Percentiles rank a stretch among this genome's conserved stretches.
Conservation (phyloP, 2,888 invertebrate species). For the Hypercompe scribonia region DNA sequence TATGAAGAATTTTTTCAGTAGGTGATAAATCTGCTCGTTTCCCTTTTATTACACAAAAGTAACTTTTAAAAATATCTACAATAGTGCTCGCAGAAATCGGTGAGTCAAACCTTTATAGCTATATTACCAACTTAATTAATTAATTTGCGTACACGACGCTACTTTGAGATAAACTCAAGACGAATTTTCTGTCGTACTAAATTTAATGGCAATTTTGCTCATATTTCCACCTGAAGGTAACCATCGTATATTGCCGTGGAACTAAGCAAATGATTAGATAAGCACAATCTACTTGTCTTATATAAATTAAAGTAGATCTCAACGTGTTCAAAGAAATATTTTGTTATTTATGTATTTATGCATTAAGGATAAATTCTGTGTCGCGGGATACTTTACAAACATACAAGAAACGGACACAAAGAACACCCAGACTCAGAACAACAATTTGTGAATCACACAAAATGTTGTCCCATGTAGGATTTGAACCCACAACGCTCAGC, state of each 20-base stretch:
- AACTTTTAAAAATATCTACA: not conserved
- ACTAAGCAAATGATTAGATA: not conserved
- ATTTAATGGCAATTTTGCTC: not conserved
- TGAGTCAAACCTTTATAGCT: not conserved
- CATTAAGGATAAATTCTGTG: too few species aligned
- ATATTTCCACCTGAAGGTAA: not conserved
- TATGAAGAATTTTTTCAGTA: too few species aligned
- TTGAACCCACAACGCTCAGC: too few species aligned
- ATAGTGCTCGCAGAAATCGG: not conserved
- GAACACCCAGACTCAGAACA: too few species aligned
- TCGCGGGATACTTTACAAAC: too few species aligned
- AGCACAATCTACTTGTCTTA: not conserved
- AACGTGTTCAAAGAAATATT: not conserved
- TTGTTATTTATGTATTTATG: too few species aligned
- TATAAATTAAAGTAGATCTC: not conserved
- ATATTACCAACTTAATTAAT: not conserved
- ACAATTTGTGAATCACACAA: too few species aligned
- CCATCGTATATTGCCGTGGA: not conserved
- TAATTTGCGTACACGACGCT: not conserved
- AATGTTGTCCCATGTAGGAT: too few species aligned
- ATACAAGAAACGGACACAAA: too few species aligned
- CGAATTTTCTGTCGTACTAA: not conserved
- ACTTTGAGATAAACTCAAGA: not conserved
- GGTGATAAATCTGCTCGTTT: too few species aligned
- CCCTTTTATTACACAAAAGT: too few species aligned